phyloP scores from a whole-genome alignment of 2,888 invertebrate genomes.

The Chaitophorus viminalis region DNA sequence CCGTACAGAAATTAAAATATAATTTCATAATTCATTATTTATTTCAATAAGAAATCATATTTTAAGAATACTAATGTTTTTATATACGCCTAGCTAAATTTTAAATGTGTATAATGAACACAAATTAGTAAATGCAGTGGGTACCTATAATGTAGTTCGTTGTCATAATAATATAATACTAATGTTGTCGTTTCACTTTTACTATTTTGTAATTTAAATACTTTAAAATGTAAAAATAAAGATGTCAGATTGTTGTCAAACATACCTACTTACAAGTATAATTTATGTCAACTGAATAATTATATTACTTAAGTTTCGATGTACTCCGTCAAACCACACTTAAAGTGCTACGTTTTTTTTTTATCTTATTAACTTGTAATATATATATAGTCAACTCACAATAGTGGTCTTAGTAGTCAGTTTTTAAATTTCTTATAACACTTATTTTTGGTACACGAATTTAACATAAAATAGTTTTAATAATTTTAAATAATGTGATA shows the following conservation, averaged over 20 bases:
- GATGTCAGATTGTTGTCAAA: slow-evolving; percentile 20
- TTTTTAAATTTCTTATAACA: too few species aligned
- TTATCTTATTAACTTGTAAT: not conserved
- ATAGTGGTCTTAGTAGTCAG: too few species aligned
- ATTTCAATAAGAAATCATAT: too few species aligned
- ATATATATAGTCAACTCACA: too few species aligned
- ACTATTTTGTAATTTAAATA: slow-evolving; percentile 21
- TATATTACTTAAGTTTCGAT: not conserved
- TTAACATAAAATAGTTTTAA: too few species aligned
- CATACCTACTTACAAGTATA: not conserved
- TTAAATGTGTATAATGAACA: not conserved
- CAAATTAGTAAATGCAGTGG: not conserved
- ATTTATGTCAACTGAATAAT: not conserved
- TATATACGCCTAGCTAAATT: not conserved
- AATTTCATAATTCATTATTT: too few species aligned
- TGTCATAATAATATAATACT: not conserved
- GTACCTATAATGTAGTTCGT: not conserved
- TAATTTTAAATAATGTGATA: too few species aligned
- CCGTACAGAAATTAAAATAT: too few species aligned
- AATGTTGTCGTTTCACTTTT: not conserved
- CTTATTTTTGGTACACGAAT: too few species aligned
- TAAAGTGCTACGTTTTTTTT: not conserved
- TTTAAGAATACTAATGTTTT: too few species aligned
- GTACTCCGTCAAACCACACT: not conserved
- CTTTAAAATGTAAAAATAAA: not conserved